These are phyloP conservation scores for Drosophila paracracens DNA, from an alignment of 2,888 invertebrate species.

Conservation along the genomic window DNA sequence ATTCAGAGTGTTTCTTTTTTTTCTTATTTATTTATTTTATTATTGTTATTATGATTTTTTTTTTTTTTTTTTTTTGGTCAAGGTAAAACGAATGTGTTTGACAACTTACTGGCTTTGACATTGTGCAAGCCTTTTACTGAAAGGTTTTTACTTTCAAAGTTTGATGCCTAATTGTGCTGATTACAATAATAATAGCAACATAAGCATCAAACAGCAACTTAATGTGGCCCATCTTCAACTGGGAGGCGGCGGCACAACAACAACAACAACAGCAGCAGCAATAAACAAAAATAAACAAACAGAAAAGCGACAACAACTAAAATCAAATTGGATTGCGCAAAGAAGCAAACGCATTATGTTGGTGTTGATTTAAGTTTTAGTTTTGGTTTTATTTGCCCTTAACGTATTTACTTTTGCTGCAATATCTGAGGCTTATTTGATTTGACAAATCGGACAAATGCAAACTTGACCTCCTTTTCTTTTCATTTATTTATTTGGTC, in stretches of 20 bases:
- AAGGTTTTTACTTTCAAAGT: slow-evolving; percentile 42
- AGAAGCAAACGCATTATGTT: slow-evolving; percentile 71
- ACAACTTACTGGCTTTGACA: slow-evolving; percentile 11
- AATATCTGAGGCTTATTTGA: slow-evolving; percentile 45
- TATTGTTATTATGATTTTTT: background rate
- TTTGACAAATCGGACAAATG: slow-evolving; percentile 40
- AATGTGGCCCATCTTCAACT: slow-evolving; percentile 33
- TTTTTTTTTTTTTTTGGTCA: slow-evolving; percentile 23
- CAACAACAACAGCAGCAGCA: slow-evolving; percentile 2
- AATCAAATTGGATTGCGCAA: slow-evolving; percentile 70
- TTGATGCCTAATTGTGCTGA: slow-evolving; percentile 54
- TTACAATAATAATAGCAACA: slow-evolving; percentile 49
- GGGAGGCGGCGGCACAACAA: slow-evolving; percentile 14
- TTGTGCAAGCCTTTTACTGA: slow-evolving; percentile 32
- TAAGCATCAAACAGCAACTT: slow-evolving; percentile 19
- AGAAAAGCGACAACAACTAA: slow-evolving; percentile 23
- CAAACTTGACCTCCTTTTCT: slow-evolving; percentile 71
- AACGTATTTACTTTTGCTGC: slow-evolving; percentile 57
- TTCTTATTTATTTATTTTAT: background rate
- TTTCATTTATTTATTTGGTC: slow-evolving; percentile 9
- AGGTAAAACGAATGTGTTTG: slow-evolving; percentile 40
- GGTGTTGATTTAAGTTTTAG: slow-evolving; percentile 62
- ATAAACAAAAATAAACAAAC: slow-evolving; percentile 44
- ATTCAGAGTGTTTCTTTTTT: background rate
- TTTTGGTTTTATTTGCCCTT: slow-evolving; percentile 51